phyloP scores from a whole-genome alignment of 1,140 invertebrate genomes.

The Helicoverpa armigera region DNA sequence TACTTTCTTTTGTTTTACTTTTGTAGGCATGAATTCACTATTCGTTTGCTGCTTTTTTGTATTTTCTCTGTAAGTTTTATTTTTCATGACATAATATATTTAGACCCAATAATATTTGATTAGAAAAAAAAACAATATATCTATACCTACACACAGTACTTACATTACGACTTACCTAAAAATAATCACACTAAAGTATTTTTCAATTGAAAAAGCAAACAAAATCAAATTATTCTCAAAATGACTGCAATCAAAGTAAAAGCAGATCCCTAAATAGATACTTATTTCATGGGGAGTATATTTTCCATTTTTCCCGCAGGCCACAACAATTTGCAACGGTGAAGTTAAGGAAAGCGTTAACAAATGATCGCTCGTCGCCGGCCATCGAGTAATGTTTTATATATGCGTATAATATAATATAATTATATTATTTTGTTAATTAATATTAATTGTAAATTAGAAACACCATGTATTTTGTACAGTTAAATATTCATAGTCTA shows the following conservation, averaged over 20 bases:
- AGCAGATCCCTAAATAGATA: neutral
- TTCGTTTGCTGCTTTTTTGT: conserved; percentile 58
- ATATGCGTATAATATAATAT: conserved; percentile 61
- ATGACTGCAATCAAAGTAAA: neutral
- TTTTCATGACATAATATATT: conserved; percentile 47
- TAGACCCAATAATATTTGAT: neutral
- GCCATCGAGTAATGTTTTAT: conserved; percentile 88
- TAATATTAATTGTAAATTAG: conserved; percentile 83
- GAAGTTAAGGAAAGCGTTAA: conserved; percentile 94
- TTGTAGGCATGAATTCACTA: conserved; percentile 38
- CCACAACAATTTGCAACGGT: conserved; percentile 94
- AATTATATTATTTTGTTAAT: conserved; percentile 82
- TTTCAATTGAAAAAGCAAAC: neutral
- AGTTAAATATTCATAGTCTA: conserved; percentile 86
- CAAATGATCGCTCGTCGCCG: conserved; percentile 94
- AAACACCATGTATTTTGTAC: conserved; percentile 85
- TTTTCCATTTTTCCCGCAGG: conserved; percentile 87
- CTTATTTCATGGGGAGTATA: neutral
- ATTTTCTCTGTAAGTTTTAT: conserved; percentile 46
- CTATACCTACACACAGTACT: neutral
- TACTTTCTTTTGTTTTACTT: conserved; percentile 51
- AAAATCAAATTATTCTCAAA: neutral
- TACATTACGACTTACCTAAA: too few relatives aligned
- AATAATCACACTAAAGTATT: too few relatives aligned
- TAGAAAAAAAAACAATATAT: neutral